Evolutionary conservation across 2,113 vertebrate genomes (phyloP).

Genomic region (Antechinus flavipes): DNA sequence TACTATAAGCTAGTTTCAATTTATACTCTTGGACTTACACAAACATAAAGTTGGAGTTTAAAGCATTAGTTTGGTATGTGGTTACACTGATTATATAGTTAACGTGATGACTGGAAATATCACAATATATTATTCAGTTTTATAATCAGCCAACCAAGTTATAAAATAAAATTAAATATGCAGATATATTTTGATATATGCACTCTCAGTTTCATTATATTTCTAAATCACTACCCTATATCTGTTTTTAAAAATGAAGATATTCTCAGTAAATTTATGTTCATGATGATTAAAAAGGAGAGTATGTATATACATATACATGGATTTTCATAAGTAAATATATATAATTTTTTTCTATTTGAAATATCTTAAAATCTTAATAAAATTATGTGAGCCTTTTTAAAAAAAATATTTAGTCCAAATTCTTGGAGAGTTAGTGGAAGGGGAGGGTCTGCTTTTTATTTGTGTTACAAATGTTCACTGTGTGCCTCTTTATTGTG

Average conservation of each 20-base stretch:
- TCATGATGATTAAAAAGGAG: not conserved
- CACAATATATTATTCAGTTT: not conserved
- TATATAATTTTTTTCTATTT: no score
- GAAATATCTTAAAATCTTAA: slow-evolving; percentile 37
- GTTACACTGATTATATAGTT: not conserved
- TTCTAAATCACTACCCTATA: not conserved
- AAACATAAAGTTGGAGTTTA: not conserved
- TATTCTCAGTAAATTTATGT: not conserved
- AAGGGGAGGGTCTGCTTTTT: slow-evolving; percentile 25
- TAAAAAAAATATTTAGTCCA: slow-evolving; percentile 54
- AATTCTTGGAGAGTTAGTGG: slow-evolving; percentile 44
- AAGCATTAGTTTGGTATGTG: not conserved
- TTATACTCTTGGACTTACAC: not conserved
- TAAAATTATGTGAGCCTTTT: slow-evolving; percentile 19
- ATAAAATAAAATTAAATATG: not conserved
- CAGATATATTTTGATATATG: not conserved
- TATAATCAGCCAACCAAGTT: not conserved
- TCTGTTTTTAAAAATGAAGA: not conserved
- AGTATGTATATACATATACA: not conserved
- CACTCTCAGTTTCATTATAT: not conserved
- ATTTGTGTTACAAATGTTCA: not conserved
- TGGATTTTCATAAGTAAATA: no score
- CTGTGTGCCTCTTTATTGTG: not conserved
- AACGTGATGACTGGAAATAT: not conserved
- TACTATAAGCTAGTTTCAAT: not conserved